Evolutionary conservation across 2,797 vertebrate species (phyloP), one percentile per base, ranked within the genome.

Genomic region (Podarcis lilfordi): DNA sequence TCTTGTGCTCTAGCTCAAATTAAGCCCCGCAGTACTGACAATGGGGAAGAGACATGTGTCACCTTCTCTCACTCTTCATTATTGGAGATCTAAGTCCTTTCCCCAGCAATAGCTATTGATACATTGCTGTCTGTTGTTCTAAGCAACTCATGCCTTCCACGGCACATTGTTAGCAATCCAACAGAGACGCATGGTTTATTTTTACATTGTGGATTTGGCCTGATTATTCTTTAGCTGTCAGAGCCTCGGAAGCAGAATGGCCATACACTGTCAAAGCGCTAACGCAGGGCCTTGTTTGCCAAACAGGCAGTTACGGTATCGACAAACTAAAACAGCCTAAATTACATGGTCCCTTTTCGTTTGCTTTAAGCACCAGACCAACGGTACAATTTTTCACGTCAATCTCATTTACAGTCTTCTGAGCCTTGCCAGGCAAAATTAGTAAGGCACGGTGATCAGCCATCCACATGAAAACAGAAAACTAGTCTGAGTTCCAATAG

Each of bases 331-430:
- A 78, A 82, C 64, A 50, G 35, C 61, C 66, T 59, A 11, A 66
- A 93, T 76, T 90, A 64, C n/a, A 66, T 50, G 29, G 80, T 87
- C 71, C 71, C 37, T 76, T 50, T 87, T 74, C 10, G 69, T 74
- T 87, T 64, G 85, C 69, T 43, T 75, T 43, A 75, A 43, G 71
- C 71, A 32, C 50, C 71, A 87, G 66, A 82, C 80, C 79, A 68
- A 82, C 71, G 4, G 45, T 37, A 82, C 80, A 27, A 82, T 89
- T 50, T 79, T 68, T n/a, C 83, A 85, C 15, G 69, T 75, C 78
- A 81, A 17, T 6, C 23, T 85, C 76, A 74, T 85, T 89, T 74
- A 72, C 40, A 37, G 23, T 85, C 69, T 80, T 37, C 69, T 72
- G 76, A 89, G 40, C 71, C 77, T 66, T 66, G 69, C 82, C 71